These are phyloP conservation scores for Rhagoletis zephyria DNA, from an alignment of 1,140 invertebrate genomes.

Conservation along the genomic window DNA sequence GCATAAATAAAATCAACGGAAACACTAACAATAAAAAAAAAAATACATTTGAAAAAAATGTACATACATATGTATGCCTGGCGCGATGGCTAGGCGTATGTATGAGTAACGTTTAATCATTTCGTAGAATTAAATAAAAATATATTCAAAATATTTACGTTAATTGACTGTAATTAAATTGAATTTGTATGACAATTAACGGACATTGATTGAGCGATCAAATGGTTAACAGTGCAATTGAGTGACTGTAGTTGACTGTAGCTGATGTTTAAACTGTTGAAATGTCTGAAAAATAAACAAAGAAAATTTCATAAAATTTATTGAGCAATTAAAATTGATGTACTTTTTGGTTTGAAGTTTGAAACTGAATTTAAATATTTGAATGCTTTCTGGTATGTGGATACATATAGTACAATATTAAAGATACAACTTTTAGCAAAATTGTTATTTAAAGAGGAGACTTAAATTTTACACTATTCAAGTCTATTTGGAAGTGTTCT, in stretches of 20 bases:
- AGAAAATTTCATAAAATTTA: too few species aligned
- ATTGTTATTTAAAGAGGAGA: background rate
- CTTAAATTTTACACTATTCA: background rate
- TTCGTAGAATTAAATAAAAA: background rate
- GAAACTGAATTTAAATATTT: too few species aligned
- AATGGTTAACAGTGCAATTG: background rate
- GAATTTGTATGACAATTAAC: constrained; percentile 29
- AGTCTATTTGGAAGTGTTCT: background rate
- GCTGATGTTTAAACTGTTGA: too few species aligned
- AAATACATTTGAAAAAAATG: background rate
- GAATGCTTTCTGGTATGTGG: too few species aligned
- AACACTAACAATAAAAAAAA: background rate
- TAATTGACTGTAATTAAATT: constrained; percentile 42
- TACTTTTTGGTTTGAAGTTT: too few species aligned
- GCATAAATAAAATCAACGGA: background rate
- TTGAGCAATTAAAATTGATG: too few species aligned
- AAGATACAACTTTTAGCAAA: background rate
- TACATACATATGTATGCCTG: background rate
- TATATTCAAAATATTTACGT: constrained; percentile 40
- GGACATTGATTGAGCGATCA: constrained; percentile 17
- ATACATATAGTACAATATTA: too few species aligned
- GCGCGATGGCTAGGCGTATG: too few species aligned
- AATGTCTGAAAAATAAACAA: too few species aligned
- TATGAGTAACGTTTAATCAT: background rate
- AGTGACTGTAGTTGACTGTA: background rate